Conservation (phyloP, 2,888 invertebrate genomes). For the Oscheius onirici region DNA sequence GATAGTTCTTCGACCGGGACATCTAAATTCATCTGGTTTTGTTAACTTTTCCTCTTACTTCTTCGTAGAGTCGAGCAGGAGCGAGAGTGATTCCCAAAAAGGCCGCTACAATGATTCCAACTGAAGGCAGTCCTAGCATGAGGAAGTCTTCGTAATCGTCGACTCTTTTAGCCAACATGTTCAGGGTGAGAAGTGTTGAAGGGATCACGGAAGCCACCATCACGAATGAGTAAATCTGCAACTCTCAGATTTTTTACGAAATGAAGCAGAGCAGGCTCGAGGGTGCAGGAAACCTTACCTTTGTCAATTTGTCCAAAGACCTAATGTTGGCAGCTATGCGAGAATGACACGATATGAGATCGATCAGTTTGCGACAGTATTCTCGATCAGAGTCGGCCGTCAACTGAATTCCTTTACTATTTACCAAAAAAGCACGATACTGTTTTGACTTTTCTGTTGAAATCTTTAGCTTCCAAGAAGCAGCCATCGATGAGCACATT, state of each 20-base stretch:
- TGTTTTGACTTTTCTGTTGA: slow-evolving; percentile 19
- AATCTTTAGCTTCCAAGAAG: slow-evolving; percentile 29
- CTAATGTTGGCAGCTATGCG: slow-evolving; percentile 3
- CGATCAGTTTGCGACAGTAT: slow-evolving; percentile 1
- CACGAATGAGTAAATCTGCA: slow-evolving; percentile 24
- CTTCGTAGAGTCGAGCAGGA: slow-evolving; percentile 49
- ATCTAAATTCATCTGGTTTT: slow-evolving; percentile 14
- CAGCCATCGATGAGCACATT: slow-evolving; percentile 26
- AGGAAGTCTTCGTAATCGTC: slow-evolving; percentile 26
- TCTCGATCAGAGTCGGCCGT: slow-evolving; percentile 2
- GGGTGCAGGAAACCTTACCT: too few relatives aligned
- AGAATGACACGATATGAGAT: slow-evolving; percentile 12
- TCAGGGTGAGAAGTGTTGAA: slow-evolving; percentile 18
- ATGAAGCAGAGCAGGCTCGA: too few relatives aligned
- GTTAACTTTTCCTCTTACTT: slow-evolving; percentile 70
- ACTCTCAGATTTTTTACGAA: too few relatives aligned
- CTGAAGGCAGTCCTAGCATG: slow-evolving; percentile 24
- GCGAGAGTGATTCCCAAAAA: slow-evolving; percentile 51
- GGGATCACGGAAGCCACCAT: slow-evolving; percentile 34
- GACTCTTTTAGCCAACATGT: slow-evolving; percentile 31
- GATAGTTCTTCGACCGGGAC: slow-evolving; percentile 41
- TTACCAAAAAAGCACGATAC: not conserved
- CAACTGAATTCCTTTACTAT: slow-evolving; percentile 16
- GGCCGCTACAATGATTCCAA: slow-evolving; percentile 19
- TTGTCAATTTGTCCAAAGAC: slow-evolving; percentile 13